These are phyloP conservation scores for Drosophila nikananu DNA, from an alignment of 1,140 invertebrate genomes.

Conservation along the genomic window DNA sequence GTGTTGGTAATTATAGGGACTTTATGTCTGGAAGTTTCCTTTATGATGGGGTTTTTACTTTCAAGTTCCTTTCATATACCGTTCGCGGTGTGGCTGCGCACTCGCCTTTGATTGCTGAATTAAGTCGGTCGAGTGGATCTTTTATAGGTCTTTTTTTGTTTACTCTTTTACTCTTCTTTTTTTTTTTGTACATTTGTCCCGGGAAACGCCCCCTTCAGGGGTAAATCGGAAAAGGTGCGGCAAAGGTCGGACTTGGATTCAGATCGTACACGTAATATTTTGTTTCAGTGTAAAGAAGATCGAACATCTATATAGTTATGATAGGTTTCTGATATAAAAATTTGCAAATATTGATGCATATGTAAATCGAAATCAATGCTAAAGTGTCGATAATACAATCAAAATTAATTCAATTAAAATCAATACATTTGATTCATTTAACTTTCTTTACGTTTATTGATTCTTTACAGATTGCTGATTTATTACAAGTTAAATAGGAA, in stretches of 20 bases:
- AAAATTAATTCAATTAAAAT: no score
- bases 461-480: background rate
- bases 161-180: slow-evolving; percentile 3
- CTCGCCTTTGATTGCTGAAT: slow-evolving; percentile 59
- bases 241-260: background rate
- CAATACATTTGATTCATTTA: no score
- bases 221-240: slow-evolving; percentile 3
- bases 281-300: background rate
- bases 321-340: background rate
- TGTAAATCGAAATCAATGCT: background rate
- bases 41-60: slow-evolving; percentile 69
- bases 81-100: slow-evolving; percentile 29
- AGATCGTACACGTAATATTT: background rate
- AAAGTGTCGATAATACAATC: no score
- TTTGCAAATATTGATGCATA: background rate
- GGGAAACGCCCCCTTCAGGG: slow-evolving; percentile 3
- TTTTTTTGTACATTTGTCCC: background rate
- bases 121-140: slow-evolving; percentile 39
- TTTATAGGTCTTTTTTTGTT: background rate
- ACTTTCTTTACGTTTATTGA: background rate
- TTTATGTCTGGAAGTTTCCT: slow-evolving; percentile 84
- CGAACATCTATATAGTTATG: background rate
- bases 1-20: slow-evolving; percentile 85
- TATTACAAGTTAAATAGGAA: background rate
- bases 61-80: slow-evolving; percentile 43